Conservation (phyloP, 2,888 invertebrate genomes). For the Agrenia bidenticulata region DNA sequence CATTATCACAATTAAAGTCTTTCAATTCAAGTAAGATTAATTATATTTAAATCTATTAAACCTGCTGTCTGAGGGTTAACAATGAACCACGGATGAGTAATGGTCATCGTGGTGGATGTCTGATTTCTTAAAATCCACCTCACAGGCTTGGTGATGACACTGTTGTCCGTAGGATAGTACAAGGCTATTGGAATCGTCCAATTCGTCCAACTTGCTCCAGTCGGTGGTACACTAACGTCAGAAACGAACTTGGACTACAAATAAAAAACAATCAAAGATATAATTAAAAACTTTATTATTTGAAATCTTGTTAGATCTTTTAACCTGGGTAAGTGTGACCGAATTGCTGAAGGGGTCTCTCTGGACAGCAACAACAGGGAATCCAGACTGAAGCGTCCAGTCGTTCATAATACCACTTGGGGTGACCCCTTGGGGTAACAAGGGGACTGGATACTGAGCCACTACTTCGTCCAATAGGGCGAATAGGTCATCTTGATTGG, state of each 20-base stretch:
- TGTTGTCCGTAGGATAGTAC: constrained; percentile 4
- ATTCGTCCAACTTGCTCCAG: background rate
- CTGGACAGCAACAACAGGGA: constrained; percentile 32
- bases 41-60: no score
- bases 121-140: constrained; percentile 13
- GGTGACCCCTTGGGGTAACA: constrained; percentile 26
- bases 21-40: background rate
- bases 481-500: constrained; percentile 43
- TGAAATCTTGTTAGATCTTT: background rate
- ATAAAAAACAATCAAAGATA: no score
- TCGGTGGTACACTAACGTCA: background rate
- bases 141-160: constrained; percentile 12
- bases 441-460: background rate
- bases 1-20: background rate
- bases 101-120: background rate
- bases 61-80: constrained; percentile 43
- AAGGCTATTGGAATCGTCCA: constrained; percentile 31
- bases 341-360: background rate
- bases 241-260: background rate
- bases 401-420: constrained; percentile 30
- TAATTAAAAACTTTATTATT: no score
- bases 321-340: constrained; percentile 10
- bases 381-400: constrained; percentile 44
- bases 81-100: constrained; percentile 26
- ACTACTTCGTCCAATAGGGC: constrained; percentile 17